Percentiles rank a stretch among this genome's conserved stretches.
Conservation (phyloP, 2,888 invertebrate species). For the Pollenia amentaria region DNA sequence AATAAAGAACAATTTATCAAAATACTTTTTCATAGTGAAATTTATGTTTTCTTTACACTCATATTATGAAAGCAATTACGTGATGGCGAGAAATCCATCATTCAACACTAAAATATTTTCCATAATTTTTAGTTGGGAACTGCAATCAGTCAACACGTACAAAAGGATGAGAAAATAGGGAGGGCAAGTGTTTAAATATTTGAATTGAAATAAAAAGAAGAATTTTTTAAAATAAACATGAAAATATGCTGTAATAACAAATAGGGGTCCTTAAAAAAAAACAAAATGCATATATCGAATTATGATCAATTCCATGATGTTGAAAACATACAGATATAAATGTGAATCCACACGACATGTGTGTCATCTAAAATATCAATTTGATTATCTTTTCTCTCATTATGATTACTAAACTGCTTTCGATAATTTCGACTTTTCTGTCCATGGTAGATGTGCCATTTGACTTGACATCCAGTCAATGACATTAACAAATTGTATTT, state of each 20-base stretch:
- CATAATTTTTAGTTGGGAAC: slow-evolving; percentile 5
- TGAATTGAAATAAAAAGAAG: background rate
- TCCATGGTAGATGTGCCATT: background rate
- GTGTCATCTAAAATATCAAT: slow-evolving; percentile 27
- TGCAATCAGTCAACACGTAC: slow-evolving; percentile 46
- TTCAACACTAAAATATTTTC: slow-evolving; percentile 23
- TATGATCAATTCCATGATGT: background rate
- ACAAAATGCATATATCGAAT: background rate
- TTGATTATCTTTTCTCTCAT: slow-evolving; percentile 24
- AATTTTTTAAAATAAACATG: slow-evolving; percentile 28
- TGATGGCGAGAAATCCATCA: slow-evolving; percentile 58
- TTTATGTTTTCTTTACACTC: background rate
- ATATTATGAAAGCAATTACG: slow-evolving; percentile 20
- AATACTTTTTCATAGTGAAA: slow-evolving; percentile 6
- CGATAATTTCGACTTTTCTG: background rate
- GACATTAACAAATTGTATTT: slow-evolving; percentile 61
- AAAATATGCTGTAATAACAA: background rate
- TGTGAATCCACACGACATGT: too few species aligned
- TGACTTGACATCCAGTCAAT: slow-evolving; percentile 12
- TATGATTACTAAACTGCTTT: slow-evolving; percentile 24
- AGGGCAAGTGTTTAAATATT: background rate
- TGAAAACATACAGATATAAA: background rate
- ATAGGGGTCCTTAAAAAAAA: slow-evolving; percentile 37
- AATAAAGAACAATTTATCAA: slow-evolving; percentile 32
- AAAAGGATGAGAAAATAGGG: background rate